Evolutionary conservation across 2,797 vertebrate genomes (phyloP).

Genomic region (Girardinus metallicus): DNA sequence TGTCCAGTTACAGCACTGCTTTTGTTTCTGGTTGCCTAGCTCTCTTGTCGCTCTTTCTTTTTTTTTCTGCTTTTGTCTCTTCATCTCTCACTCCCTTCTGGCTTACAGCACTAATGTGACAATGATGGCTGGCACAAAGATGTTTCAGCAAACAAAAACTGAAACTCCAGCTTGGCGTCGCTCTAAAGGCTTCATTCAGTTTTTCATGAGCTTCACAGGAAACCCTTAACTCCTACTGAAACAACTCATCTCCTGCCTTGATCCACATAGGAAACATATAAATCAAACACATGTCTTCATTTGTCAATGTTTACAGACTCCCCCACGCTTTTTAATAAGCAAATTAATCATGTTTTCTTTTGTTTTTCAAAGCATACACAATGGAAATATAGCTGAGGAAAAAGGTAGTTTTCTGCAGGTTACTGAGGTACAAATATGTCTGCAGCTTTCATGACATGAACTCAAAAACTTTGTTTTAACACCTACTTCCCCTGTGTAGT

Average conservation of each 20-base stretch:
- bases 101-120: conserved; percentile 22
- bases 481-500: conserved; percentile 9
- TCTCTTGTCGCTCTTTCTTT: conserved; percentile 17
- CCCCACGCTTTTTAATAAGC: conserved; percentile 12
- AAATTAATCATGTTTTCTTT: conserved; percentile 21
- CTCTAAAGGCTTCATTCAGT: conserved; percentile 35
- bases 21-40: conserved; percentile 58
- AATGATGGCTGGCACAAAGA: conserved; percentile 30
- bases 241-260: conserved; percentile 33
- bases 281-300: conserved; percentile 22
- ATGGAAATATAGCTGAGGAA: conserved; percentile 37
- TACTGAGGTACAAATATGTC: conserved; percentile 17
- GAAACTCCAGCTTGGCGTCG: conserved; percentile 33
- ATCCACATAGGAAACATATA: conserved; percentile 29
- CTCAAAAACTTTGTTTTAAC: conserved; percentile 15
- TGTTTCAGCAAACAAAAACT: conserved; percentile 46
- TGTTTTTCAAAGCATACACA: conserved; percentile 46
- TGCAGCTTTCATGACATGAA: conserved; percentile 10
- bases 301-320: conserved; percentile 22
- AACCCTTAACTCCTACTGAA: conserved; percentile 20
- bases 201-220: conserved; percentile 35
- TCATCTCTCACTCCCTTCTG: conserved; percentile 27
- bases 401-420: conserved; percentile 33
- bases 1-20: conserved; percentile 68
- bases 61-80: conserved; percentile 31